Percentiles rank a stretch among this genome's conserved stretches.
These are phyloP conservation scores for Nyctibius grandis DNA, from an alignment of 2,797 vertebrate genomes.

Conservation along the genomic window DNA sequence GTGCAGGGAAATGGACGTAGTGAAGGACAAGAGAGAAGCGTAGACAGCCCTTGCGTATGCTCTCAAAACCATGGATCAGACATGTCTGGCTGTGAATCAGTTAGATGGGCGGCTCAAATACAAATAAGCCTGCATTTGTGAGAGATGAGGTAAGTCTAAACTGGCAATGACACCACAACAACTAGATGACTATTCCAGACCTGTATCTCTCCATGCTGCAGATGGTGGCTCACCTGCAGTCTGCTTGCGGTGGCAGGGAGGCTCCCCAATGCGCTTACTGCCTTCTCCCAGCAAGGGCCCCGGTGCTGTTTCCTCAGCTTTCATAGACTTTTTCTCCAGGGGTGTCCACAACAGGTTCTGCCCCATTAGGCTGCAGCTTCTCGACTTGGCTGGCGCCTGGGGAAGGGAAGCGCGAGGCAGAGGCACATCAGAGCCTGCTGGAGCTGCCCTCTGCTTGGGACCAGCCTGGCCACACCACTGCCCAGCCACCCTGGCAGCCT, in stretches of 20 bases:
- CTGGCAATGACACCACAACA: fast-evolving
- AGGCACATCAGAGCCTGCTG: background rate
- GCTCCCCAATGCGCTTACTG: background rate
- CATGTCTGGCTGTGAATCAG: background rate
- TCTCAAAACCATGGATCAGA: background rate
- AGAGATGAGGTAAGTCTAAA: background rate
- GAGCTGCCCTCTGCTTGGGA: background rate
- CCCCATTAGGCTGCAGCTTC: background rate
- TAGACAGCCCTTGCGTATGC: background rate
- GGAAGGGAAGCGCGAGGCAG: background rate
- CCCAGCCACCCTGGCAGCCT: background rate
- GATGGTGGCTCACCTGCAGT: background rate
- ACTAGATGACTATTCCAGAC: background rate
- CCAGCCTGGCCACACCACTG: background rate
- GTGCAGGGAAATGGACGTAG: background rate
- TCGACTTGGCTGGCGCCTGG: background rate
- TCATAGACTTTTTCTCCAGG: background rate
- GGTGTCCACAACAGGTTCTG: background rate
- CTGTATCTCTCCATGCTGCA: background rate
- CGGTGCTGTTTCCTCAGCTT: fast-evolving
- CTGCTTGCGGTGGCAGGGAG: background rate
- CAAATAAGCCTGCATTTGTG: background rate
- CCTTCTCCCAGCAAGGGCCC: background rate
- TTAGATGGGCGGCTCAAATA: background rate
- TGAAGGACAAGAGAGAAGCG: background rate